A percentile compares a stretch with the other conserved stretches of the same genome.
Conservation (phyloP, 1,140 invertebrate species). For the Diprion similis region DNA sequence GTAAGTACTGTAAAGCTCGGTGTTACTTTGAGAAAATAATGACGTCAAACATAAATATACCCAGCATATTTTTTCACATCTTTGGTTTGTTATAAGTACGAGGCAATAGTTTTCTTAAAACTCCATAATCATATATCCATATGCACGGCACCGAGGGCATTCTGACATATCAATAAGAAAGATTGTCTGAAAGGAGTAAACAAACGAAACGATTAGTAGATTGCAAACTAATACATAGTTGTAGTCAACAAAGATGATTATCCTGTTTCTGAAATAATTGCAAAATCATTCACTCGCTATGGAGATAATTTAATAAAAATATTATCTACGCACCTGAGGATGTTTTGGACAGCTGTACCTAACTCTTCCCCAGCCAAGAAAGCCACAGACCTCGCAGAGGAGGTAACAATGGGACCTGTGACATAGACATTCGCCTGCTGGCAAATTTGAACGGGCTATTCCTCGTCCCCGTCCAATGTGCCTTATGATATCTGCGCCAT, state of each 20-base stretch:
- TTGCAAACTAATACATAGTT: no score
- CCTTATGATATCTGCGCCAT: no score
- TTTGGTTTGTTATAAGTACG: no score
- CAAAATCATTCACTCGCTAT: background rate
- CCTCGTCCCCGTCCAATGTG: background rate
- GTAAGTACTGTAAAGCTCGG: no score
- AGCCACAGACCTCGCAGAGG: conserved; percentile 36
- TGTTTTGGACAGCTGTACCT: conserved; percentile 33
- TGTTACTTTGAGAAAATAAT: no score
- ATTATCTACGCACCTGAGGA: conserved; percentile 29
- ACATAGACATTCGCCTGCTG: conserved; percentile 27
- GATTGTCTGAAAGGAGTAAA: conserved; percentile 23
- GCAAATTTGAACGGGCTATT: background rate
- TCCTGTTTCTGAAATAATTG: background rate
- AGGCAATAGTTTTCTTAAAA: conserved; percentile 3
- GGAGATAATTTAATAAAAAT: background rate
- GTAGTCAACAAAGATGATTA: background rate
- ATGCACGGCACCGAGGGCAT: conserved; percentile 30
- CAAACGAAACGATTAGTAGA: background rate
- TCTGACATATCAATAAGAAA: conserved; percentile 34
- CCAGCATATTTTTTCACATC: no score
- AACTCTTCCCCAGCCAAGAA: conserved; percentile 29
- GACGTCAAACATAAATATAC: no score
- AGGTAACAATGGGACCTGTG: conserved; percentile 22
- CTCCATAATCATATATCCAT: conserved; percentile 30